Conservation (phyloP, 2,113 vertebrate species). For the Hoplias malabaricus region DNA sequence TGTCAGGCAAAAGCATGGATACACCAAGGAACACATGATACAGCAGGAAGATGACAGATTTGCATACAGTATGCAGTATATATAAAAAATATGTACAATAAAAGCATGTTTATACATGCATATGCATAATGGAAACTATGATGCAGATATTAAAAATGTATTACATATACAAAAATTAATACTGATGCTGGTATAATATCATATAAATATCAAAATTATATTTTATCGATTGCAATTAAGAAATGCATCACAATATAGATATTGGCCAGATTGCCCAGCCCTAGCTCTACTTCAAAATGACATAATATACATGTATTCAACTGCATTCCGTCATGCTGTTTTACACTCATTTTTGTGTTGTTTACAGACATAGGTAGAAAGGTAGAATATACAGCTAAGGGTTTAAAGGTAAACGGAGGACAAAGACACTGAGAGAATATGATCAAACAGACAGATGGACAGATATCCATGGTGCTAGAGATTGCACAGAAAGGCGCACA, state of each 20-base stretch:
- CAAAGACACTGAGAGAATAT: constrained; percentile 7
- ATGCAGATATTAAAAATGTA: too few relatives aligned
- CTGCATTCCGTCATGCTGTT: too few relatives aligned
- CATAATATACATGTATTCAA: too few relatives aligned
- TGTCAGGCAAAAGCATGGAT: constrained; percentile 38
- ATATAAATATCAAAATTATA: too few relatives aligned
- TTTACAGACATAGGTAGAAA: background rate
- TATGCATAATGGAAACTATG: background rate
- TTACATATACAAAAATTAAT: too few relatives aligned
- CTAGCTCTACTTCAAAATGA: too few relatives aligned
- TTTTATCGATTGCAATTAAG: too few relatives aligned
- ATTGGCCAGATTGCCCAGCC: too few relatives aligned
- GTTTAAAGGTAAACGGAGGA: constrained; percentile 22
- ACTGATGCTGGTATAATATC: too few relatives aligned
- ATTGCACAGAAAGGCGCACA: constrained; percentile 11
- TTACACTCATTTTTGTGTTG: background rate
- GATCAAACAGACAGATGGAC: constrained; percentile 45
- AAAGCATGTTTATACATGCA: too few relatives aligned
- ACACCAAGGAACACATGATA: constrained; percentile 1
- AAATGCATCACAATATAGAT: too few relatives aligned
- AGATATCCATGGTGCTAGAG: constrained; percentile 41
- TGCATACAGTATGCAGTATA: background rate
- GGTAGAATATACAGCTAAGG: background rate
- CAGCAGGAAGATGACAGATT: background rate
- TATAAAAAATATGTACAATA: background rate